Base-by-base conservation (phyloP, 2,113 vertebrate species). In the Zeus faber region DNA sequence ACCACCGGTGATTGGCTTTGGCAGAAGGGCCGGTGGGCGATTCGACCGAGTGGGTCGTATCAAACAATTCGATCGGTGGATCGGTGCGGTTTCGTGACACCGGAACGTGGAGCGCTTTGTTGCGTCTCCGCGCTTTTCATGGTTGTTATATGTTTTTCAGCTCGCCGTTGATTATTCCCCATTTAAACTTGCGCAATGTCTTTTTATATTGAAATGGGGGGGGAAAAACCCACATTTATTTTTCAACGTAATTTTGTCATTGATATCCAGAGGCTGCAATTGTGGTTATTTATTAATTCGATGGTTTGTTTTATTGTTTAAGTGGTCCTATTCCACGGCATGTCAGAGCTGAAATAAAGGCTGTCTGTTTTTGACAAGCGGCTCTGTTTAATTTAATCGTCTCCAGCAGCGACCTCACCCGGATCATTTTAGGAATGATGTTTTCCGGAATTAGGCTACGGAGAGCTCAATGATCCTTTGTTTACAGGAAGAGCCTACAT, bases 321-420 rank as follows among this genome's bases (percentile, higher is more conserved):
- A n/a, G n/a, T n/a, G n/a, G n/a, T n/a, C n/a, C n/a, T n/a, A n/a
- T n/a, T n/a, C n/a, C n/a, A n/a, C n/a, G n/a, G n/a, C n/a, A n/a
- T n/a, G n/a, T n/a, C n/a, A n/a, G n/a, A n/a, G n/a, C n/a, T n/a
- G n/a, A n/a, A n/a, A n/a, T n/a, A n/a, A n/a, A n/a, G n/a, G n/a
- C n/a, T 65, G 5, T 69, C 18, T 55, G 54, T 29, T 29, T 57
- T 62, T 52, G 45, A 54, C 49, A 49, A 29, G 71, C 62, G 44
- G 47, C 61, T 21, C 62, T 51, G 59, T 53, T 67, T 49, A 33
- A 25, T 72, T 44, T 49, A 65, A 62, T 65, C 70, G 85, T 84
- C 82, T 89, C 84, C 74, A 62, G 83, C 68, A n/a, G 87, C 83
- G 85, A 89, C 87, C 85, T 88, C 87, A 79, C 51, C 76, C 80